A percentile compares a stretch with the other conserved stretches of the same genome.
These are phyloP conservation scores for Hydra vulgaris DNA, from an alignment of 30 jellyfish, hydroid and myxozoan genomes.

Conservation along the genomic window DNA sequence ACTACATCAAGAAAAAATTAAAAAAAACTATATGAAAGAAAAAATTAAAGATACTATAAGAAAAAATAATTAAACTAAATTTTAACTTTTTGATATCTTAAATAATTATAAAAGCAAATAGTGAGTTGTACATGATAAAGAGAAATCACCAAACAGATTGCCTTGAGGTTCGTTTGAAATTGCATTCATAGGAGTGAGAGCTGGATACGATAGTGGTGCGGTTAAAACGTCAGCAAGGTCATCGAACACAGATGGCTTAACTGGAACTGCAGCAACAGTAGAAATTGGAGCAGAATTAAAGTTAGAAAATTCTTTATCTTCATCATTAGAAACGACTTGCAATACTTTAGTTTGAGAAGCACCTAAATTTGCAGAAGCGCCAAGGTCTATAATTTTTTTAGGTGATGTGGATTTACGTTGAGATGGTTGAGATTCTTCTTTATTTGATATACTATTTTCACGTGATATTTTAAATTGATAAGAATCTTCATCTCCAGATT, in stretches of 20 bases:
- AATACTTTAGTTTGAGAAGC: constrained; percentile 4
- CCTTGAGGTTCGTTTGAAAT: constrained; percentile 13
- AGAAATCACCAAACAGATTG: constrained; percentile 70
- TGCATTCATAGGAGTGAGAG: constrained; percentile 37
- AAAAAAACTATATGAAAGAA: too few relatives aligned
- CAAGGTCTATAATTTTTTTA: constrained; percentile 48
- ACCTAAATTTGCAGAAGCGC: constrained; percentile 78
- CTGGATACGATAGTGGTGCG: constrained; percentile 46
- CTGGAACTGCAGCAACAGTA: constrained; percentile 12
- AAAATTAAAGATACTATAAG: too few relatives aligned
- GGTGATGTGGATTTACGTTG: constrained; percentile 35
- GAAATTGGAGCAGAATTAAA: constrained; percentile 3
- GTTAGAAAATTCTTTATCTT: constrained; percentile 23
- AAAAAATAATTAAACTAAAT: too few relatives aligned
- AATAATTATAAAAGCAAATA: too few relatives aligned
- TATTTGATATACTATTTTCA: background rate
- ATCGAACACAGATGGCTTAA: constrained; percentile 38
- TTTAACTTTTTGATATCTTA: too few relatives aligned
- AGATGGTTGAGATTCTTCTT: constrained; percentile 14
- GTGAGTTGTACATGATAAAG: constrained; percentile 25
- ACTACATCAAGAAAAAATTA: background rate
- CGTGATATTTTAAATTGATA: constrained; percentile 29
- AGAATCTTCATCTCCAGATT: constrained; percentile 48
- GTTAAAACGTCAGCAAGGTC: constrained; percentile 64
- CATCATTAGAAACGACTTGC: background rate